Percentiles rank a stretch among this genome's conserved stretches.
phyloP scores from a whole-genome alignment of 2,888 invertebrate species.

The Parnassius smintheus region DNA sequence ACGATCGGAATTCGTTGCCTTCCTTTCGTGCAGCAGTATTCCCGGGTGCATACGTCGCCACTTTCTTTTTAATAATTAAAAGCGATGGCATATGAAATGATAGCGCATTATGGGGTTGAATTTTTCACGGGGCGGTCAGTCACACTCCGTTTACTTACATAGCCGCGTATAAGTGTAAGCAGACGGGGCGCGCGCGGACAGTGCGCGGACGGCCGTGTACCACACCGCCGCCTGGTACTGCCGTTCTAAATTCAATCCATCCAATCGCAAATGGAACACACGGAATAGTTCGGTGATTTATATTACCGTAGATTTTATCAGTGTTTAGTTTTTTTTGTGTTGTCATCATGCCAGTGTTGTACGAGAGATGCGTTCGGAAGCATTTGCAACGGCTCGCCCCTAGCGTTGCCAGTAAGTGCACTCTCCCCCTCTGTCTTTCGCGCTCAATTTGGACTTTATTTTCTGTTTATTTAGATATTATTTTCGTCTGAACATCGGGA shows the following conservation, averaged over 20 bases:
- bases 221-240: conserved; percentile 68
- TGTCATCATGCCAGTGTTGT: conserved; percentile 63
- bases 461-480: conserved; percentile 34
- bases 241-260: conserved; percentile 47
- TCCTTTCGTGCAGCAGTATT: conserved; percentile 20
- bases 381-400: conserved; percentile 58
- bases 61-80: conserved; percentile 54
- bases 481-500: conserved; percentile 35
- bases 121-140: conserved; percentile 65
- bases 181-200: conserved; percentile 61
- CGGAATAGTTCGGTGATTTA: conserved; percentile 63
- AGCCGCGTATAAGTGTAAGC: conserved; percentile 65
- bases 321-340: conserved; percentile 33
- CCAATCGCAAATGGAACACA: conserved; percentile 43
- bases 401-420: conserved; percentile 65
- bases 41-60: conserved; percentile 27
- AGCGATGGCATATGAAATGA: conserved; percentile 41
- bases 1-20: conserved; percentile 11
- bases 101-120: conserved; percentile 61
- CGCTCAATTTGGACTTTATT: conserved; percentile 41
- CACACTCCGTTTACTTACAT: conserved; percentile 44
- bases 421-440: conserved; percentile 18
- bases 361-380: conserved; percentile 62
- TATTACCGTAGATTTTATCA: conserved; percentile 37
- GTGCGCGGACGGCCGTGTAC: conserved; percentile 73